Conservation (phyloP, 1,140 invertebrate species). For the Papilio xuthus region DNA sequence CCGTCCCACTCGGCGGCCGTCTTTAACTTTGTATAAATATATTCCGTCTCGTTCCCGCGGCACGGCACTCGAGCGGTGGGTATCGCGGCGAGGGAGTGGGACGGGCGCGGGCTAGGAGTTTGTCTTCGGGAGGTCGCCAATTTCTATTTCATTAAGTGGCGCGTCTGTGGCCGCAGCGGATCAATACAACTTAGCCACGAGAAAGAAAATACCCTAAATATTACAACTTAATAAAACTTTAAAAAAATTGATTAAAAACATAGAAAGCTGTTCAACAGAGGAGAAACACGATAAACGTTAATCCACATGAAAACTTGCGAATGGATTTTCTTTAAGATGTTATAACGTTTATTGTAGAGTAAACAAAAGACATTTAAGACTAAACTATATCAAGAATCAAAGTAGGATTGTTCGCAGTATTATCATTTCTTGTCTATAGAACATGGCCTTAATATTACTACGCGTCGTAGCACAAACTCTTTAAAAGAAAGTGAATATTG, state of each 20-base stretch:
- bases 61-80: constrained; percentile 63
- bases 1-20: constrained; percentile 78
- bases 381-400: no score
- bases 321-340: no score
- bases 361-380: no score
- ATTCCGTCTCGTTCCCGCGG: constrained; percentile 73
- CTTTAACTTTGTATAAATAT: constrained; percentile 81
- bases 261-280: background rate
- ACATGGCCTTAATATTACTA: no score
- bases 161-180: constrained; percentile 72
- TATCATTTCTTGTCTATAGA: no score
- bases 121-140: constrained; percentile 79
- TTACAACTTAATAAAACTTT: background rate
- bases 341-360: no score
- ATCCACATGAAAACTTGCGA: no score
- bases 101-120: constrained; percentile 70
- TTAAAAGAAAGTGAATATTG: background rate
- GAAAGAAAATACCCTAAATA: constrained; percentile 51
- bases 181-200: constrained; percentile 69
- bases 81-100: constrained; percentile 62
- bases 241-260: background rate
- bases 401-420: no score
- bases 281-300: background rate
- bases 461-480: background rate
- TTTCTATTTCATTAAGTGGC: constrained; percentile 81